Evolutionary conservation across 1,140 invertebrate species (phyloP).

Genomic region (Asbolus verrucosus): DNA sequence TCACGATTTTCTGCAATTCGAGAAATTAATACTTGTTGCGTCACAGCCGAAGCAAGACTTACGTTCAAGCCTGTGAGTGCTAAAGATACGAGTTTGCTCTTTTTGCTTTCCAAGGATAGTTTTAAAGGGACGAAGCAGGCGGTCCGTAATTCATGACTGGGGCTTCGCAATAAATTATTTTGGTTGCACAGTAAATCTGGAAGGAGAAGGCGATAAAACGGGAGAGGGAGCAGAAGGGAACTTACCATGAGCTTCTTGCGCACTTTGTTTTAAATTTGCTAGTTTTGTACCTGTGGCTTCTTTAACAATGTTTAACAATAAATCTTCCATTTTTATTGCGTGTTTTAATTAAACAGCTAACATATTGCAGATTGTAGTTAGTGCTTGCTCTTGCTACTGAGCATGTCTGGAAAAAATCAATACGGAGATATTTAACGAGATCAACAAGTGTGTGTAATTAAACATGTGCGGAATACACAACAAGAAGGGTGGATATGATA

Average conservation of each 20-base stretch:
- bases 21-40: neutral
- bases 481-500: neutral
- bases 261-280: conserved; percentile 76
- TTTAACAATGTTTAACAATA: conserved; percentile 82
- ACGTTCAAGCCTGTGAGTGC: conserved; percentile 89
- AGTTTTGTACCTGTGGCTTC: conserved; percentile 82
- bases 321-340: conserved; percentile 78
- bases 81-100: conserved; percentile 83
- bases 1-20: conserved; percentile 81
- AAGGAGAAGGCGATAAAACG: conserved; percentile 52
- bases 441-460: conserved; percentile 44
- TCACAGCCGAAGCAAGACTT: conserved; percentile 60
- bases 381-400: conserved; percentile 8
- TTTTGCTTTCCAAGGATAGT: conserved; percentile 87
- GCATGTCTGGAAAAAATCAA: conserved; percentile 49
- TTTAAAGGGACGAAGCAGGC: conserved; percentile 86
- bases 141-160: conserved; percentile 85
- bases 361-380: conserved; percentile 51
- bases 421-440: conserved; percentile 11
- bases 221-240: conserved; percentile 5
- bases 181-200: conserved; percentile 86
- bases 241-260: conserved; percentile 84
- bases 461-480: neutral
- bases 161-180: conserved; percentile 78
- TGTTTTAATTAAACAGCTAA: conserved; percentile 30